phyloP scores from a whole-genome alignment of 1,140 invertebrate species.

The Bombus turneri region DNA sequence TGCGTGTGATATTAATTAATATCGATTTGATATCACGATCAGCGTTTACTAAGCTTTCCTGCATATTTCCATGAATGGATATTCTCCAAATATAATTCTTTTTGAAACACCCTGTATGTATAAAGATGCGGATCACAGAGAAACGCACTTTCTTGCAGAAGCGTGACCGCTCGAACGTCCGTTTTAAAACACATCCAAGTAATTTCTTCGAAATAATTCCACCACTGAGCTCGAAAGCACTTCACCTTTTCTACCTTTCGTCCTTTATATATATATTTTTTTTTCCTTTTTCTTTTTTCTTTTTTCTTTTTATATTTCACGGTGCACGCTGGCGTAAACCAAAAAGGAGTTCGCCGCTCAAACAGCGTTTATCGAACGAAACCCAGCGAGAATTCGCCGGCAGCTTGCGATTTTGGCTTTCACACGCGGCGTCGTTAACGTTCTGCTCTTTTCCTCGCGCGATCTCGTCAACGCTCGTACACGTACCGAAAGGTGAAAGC shows the following conservation, averaged over 20 bases:
- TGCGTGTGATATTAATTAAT: too few relatives aligned
- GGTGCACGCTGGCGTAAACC: background rate
- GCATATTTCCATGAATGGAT: too few relatives aligned
- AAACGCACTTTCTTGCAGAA: background rate
- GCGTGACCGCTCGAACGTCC: background rate
- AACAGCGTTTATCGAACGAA: conserved; percentile 3
- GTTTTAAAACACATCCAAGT: background rate
- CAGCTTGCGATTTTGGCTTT: background rate
- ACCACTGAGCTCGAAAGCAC: conserved; percentile 6
- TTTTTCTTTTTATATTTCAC: background rate
- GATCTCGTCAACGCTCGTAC: background rate
- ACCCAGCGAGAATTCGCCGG: background rate
- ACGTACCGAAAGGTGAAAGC: background rate
- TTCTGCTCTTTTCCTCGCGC: background rate
- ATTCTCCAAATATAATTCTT: too few relatives aligned
- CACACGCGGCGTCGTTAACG: conserved; percentile 13
- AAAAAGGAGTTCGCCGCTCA: background rate
- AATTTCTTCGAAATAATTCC: too few relatives aligned
- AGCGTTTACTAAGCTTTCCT: too few relatives aligned
- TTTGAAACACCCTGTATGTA: too few relatives aligned
- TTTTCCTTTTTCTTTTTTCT: too few relatives aligned
- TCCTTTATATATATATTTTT: background rate
- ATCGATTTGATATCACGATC: too few relatives aligned
- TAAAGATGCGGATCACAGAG: too few relatives aligned
- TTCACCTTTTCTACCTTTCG: background rate